Conservation (phyloP, 92 coral and sea anemone species). For the Zoanthus gigantus region DNA sequence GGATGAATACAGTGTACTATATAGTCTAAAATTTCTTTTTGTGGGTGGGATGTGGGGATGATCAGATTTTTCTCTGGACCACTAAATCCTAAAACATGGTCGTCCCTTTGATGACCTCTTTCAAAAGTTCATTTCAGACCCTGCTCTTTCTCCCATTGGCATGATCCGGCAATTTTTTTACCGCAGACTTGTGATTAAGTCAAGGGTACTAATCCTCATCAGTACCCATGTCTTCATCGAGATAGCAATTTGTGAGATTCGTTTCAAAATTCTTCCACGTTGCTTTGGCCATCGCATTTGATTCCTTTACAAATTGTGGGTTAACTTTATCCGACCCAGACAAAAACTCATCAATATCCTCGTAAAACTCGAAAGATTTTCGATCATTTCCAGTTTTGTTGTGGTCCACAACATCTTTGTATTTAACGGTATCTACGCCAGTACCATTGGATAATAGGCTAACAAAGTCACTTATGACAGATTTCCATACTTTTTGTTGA, state of each 20-base stretch:
- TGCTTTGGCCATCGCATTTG: conserved; percentile 15
- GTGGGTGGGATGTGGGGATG: too few relatives aligned
- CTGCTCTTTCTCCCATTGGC: background rate
- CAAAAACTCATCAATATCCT: conserved; percentile 45
- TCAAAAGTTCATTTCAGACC: too few relatives aligned
- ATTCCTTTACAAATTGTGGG: conserved; percentile 55
- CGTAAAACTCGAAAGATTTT: conserved; percentile 60
- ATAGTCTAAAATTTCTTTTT: too few relatives aligned
- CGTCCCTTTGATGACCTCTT: too few relatives aligned
- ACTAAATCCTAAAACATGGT: too few relatives aligned
- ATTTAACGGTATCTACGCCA: conserved; percentile 56
- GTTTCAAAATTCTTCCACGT: conserved; percentile 6
- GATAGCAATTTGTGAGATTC: background rate
- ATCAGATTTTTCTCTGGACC: too few relatives aligned
- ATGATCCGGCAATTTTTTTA: background rate
- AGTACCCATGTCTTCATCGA: conserved; percentile 13
- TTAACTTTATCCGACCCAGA: conserved; percentile 55
- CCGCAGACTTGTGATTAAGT: background rate
- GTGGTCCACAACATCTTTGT: conserved; percentile 56
- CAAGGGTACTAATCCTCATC: background rate
- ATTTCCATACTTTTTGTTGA: conserved; percentile 63
- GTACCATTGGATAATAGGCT: conserved; percentile 40
- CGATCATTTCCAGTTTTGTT: conserved; percentile 60
- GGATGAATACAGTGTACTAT: too few relatives aligned
- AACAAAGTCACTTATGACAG: conserved; percentile 41